These are phyloP conservation scores for Sprattus sprattus DNA, from an alignment of 2,113 vertebrate species.

Conservation along the genomic window DNA sequence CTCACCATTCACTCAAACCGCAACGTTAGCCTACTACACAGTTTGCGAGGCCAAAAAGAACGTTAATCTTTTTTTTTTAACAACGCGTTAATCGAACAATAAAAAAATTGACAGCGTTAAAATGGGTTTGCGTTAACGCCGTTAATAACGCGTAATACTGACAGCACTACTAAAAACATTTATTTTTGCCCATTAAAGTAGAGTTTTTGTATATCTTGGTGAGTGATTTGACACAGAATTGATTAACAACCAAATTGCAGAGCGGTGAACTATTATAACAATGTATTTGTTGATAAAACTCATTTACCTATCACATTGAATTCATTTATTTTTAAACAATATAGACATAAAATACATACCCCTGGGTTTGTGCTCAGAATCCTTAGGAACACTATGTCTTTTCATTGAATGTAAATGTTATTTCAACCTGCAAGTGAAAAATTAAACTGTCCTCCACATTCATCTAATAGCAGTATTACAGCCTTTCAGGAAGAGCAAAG, in stretches of 20 bases:
- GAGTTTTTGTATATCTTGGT: neutral
- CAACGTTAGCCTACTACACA: no score
- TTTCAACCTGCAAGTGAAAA: conserved; percentile 51
- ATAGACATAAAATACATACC: neutral
- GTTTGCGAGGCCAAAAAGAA: no score
- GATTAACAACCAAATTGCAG: neutral
- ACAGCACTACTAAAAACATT: no score
- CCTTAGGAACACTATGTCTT: neutral
- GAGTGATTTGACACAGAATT: neutral
- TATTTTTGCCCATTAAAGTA: neutral
- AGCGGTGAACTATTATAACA: neutral
- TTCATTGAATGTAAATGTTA: neutral
- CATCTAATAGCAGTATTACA: conserved; percentile 66
- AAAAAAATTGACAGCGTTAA: no score
- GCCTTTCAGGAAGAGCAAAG: conserved; percentile 63
- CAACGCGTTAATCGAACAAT: no score
- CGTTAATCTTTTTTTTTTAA: no score
- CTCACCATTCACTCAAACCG: no score
- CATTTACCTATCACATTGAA: neutral
- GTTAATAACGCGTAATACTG: no score
- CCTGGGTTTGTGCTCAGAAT: neutral
- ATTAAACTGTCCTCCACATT: conserved; percentile 53
- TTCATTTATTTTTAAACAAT: neutral
- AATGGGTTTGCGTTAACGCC: no score
- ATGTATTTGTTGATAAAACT: neutral